Conservation (phyloP, 2,797 vertebrate genomes). For the Sebastes oblongus region DNA sequence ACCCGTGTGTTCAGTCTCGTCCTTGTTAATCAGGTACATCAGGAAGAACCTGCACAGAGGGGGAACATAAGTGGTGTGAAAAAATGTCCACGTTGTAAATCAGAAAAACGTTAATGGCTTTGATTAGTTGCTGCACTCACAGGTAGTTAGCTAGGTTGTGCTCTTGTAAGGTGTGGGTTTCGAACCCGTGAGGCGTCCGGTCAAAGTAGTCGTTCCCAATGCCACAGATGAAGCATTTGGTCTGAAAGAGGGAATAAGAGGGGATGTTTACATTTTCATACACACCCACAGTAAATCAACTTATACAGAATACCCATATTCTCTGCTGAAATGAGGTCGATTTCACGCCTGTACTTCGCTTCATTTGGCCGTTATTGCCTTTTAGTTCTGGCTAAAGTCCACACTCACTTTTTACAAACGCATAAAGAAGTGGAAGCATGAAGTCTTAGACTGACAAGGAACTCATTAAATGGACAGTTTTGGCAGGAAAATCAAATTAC, state of each 20-base stretch:
- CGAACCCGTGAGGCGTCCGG: conserved; percentile 95
- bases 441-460: not conserved
- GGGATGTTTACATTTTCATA: not conserved
- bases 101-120: accelerated
- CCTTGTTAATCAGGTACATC: conserved; percentile 99
- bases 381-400: too few species aligned
- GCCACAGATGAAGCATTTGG: conserved; percentile 99
- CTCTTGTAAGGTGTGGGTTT: conserved; percentile 98
- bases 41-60: conserved; percentile 91
- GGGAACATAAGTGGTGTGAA: not conserved
- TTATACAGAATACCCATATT: not conserved
- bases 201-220: conserved; percentile 99
- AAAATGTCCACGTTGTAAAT: not conserved
- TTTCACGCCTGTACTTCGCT: not conserved
- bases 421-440: not conserved
- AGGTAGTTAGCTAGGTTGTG: conserved; percentile 99
- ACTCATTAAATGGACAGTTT: not conserved
- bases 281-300: accelerated
- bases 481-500: not conserved
- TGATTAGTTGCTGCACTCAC: conserved; percentile 84
- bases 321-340: not conserved
- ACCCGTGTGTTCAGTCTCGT: conserved; percentile 98
- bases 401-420: not conserved
- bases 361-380: not conserved
- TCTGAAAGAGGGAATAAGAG: conserved; percentile 76